A percentile compares a stretch with the other conserved stretches of the same genome.
These are phyloP conservation scores for Sebastes cheni DNA, from an alignment of 2,797 vertebrate species.

Conservation along the genomic window DNA sequence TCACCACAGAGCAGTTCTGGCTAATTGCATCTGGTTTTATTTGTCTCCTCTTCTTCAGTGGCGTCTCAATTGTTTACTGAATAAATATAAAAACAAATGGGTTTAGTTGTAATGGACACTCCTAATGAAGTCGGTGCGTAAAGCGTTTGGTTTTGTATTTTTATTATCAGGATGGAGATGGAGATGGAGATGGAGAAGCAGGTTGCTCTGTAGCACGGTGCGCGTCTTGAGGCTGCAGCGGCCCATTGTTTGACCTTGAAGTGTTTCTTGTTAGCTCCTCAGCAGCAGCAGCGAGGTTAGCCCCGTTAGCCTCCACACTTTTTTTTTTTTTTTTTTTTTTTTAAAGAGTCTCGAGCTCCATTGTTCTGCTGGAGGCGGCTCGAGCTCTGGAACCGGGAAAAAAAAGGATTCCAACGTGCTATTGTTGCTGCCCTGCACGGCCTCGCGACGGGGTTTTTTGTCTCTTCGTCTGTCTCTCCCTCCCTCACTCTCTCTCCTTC, in stretches of 20 bases:
- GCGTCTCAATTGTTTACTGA: slow-evolving; percentile 8
- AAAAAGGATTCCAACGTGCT: slow-evolving; percentile 40
- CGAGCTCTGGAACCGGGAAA: slow-evolving; percentile 45
- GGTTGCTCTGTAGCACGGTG: neutral
- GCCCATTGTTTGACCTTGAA: slow-evolving; percentile 80
- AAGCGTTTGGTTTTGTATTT: neutral
- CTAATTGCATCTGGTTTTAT: neutral
- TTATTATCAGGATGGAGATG: neutral
- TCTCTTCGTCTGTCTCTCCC: slow-evolving; percentile 7
- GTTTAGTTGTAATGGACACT: neutral
- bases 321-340: neutral
- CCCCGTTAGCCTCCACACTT: neutral
- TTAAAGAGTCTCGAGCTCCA: slow-evolving; percentile 51
- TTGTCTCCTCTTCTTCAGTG: neutral
- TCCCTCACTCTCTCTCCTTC: neutral
- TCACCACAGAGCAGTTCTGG: neutral
- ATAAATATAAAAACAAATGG: neutral
- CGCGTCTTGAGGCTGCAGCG: no score
- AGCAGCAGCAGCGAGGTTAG: slow-evolving; percentile 23
- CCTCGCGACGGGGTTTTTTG: slow-evolving; percentile 57
- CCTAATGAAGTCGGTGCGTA: neutral
- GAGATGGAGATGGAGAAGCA: neutral
- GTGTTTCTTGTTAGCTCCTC: slow-evolving; percentile 45
- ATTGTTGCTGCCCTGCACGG: slow-evolving; percentile 69
- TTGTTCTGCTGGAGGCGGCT: slow-evolving; percentile 70